phyloP scores from a whole-genome alignment of 2,888 invertebrate species.

The Taenaris catops region DNA sequence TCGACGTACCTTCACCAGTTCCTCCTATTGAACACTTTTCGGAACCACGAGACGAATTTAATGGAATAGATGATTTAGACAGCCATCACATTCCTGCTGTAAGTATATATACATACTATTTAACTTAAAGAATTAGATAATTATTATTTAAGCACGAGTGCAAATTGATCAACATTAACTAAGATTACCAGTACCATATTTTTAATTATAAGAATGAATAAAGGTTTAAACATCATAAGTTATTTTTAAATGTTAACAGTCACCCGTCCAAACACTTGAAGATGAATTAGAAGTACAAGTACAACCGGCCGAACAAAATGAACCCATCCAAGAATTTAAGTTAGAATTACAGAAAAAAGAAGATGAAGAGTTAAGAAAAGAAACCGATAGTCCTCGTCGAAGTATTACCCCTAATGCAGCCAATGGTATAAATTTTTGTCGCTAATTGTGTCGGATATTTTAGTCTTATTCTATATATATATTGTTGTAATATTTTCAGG shows the following conservation, averaged over 20 bases:
- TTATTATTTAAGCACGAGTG: too few relatives aligned
- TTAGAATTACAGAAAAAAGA: slow-evolving; percentile 48
- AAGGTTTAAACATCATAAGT: too few relatives aligned
- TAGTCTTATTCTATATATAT: too few relatives aligned
- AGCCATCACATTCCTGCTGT: slow-evolving; percentile 38
- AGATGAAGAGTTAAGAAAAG: slow-evolving; percentile 59
- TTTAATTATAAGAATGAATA: too few relatives aligned
- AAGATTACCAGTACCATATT: too few relatives aligned
- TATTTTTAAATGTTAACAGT: too few relatives aligned
- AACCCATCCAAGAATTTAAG: slow-evolving; percentile 28
- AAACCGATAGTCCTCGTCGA: slow-evolving; percentile 66
- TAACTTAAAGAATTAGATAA: too few relatives aligned
- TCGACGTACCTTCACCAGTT: slow-evolving; percentile 72
- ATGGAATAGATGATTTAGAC: slow-evolving; percentile 41
- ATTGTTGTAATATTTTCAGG: slow-evolving; percentile 41
- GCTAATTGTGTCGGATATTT: too few relatives aligned
- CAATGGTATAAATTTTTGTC: slow-evolving; percentile 50
- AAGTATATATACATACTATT: too few relatives aligned
- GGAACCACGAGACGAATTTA: slow-evolving; percentile 33
- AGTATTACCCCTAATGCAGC: slow-evolving; percentile 69
- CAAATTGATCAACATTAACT: too few relatives aligned
- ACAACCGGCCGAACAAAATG: slow-evolving; percentile 26
- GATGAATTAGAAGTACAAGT: slow-evolving; percentile 43
- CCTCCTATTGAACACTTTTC: slow-evolving; percentile 51
- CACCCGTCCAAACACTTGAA: slow-evolving; percentile 44